phyloP scores from a whole-genome alignment of 64 coral and sea anemone species.

The Catalaphyllia jardinei region DNA sequence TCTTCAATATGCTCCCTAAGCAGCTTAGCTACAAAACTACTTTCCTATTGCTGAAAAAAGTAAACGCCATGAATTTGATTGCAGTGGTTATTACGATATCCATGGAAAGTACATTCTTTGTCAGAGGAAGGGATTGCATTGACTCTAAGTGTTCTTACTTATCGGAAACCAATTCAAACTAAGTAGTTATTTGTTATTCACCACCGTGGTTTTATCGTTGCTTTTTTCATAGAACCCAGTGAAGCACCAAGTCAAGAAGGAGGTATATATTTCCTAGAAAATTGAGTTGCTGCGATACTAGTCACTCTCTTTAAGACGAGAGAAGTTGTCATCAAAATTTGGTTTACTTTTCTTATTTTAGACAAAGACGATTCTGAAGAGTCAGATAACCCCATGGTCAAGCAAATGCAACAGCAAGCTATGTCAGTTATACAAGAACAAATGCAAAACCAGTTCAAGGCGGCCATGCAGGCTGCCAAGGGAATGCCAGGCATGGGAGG shows the following conservation, averaged over 20 bases:
- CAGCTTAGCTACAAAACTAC: background rate
- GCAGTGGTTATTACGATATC: too few relatives aligned
- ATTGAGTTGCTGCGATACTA: background rate
- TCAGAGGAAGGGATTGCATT: too few relatives aligned
- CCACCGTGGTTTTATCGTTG: background rate
- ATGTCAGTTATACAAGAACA: slow-evolving; percentile 62
- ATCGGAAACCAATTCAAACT: too few relatives aligned
- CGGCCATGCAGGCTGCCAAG: slow-evolving; percentile 22
- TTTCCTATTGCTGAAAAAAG: background rate
- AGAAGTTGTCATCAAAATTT: background rate
- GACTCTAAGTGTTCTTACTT: too few relatives aligned
- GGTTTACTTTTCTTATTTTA: background rate
- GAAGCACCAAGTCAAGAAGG: slow-evolving; percentile 10
- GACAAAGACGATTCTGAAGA: slow-evolving; percentile 40
- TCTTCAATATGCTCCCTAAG: background rate
- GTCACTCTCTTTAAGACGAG: background rate
- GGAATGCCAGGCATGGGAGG: slow-evolving; percentile 72
- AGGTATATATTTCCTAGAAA: background rate
- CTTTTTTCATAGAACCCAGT: slow-evolving; percentile 18
- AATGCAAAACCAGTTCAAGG: slow-evolving; percentile 47
- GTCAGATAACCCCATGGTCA: slow-evolving; percentile 41
- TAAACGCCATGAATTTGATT: too few relatives aligned
- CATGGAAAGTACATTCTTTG: too few relatives aligned
- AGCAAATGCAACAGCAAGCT: slow-evolving; percentile 76
- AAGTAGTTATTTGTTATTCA: too few relatives aligned